phyloP scores from a whole-genome alignment of 2,888 invertebrate genomes.

The Adineta ricciae region DNA sequence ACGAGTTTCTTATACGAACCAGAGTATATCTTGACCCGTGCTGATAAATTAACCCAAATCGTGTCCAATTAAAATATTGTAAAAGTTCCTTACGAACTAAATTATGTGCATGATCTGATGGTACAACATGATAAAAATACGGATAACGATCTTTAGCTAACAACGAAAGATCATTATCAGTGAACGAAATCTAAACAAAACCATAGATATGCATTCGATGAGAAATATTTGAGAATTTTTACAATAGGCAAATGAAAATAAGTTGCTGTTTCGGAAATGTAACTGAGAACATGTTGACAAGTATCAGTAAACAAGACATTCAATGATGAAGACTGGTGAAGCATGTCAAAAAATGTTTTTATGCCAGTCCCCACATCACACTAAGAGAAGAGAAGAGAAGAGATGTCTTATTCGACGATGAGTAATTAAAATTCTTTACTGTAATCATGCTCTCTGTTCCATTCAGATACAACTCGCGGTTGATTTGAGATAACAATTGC shows the following conservation, averaged over 20 bases:
- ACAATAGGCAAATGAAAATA: conserved; percentile 30
- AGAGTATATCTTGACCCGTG: conserved; percentile 29
- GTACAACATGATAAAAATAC: conserved; percentile 89
- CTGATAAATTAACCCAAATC: conserved; percentile 80
- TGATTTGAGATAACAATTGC: not conserved
- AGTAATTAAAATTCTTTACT: not conserved
- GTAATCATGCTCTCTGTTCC: not conserved
- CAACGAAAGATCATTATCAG: conserved; percentile 94
- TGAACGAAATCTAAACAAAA: conserved; percentile 69
- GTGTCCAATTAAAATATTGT: conserved; percentile 86
- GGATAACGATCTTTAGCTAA: conserved; percentile 61
- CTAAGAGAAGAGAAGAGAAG: not conserved
- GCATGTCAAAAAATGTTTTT: not conserved
- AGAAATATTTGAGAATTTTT: not conserved
- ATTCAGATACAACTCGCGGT: not conserved
- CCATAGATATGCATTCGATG: no score
- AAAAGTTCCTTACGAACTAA: conserved; percentile 65
- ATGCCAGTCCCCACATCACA: not conserved
- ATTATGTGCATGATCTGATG: conserved; percentile 73
- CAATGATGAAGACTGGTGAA: not conserved
- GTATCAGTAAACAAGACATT: not conserved
- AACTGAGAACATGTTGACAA: not conserved
- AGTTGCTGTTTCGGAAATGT: conserved; percentile 29
- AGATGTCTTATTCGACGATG: no score
- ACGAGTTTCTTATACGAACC: not conserved